Percentiles rank a stretch among this genome's conserved stretches.
phyloP scores from a whole-genome alignment of 2,797 vertebrate species.

The Decapterus maruadsi region DNA sequence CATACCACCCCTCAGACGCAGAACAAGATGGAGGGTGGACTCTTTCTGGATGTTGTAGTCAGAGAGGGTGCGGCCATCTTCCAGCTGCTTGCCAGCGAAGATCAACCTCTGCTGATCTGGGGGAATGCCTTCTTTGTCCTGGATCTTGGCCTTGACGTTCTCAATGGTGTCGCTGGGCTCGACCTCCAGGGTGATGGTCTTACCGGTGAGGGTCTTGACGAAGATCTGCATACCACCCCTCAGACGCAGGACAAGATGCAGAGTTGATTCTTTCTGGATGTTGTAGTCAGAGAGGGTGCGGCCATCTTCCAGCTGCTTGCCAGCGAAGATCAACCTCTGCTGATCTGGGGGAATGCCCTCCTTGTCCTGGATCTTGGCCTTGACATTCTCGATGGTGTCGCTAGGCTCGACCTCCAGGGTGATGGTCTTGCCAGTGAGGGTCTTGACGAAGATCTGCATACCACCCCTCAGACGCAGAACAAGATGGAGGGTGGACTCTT shows the following conservation, averaged over 20 bases:
- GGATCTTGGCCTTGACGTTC: conserved; percentile 84
- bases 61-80: conserved; percentile 73
- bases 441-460: conserved; percentile 66
- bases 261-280: conserved; percentile 83
- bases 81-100: conserved; percentile 75
- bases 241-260: conserved; percentile 74
- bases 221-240: conserved; percentile 42
- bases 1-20: conserved; percentile 75
- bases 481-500: conserved; percentile 58
- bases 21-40: conserved; percentile 62
- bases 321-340: conserved; percentile 69
- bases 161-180: conserved; percentile 87
- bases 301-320: conserved; percentile 59
- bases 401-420: conserved; percentile 61
- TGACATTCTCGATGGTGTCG: conserved; percentile 55
- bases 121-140: conserved; percentile 78
- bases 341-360: conserved; percentile 65
- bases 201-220: conserved; percentile 83
- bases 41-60: conserved; percentile 86
- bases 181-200: conserved; percentile 77
- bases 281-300: conserved; percentile 62
- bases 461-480: conserved; percentile 80
- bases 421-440: conserved; percentile 66
- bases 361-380: conserved; percentile 66
- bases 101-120: conserved; percentile 75